These are phyloP conservation scores for Gymnopithys bicolor DNA, from an alignment of 2,797 vertebrate genomes.

Conservation along the genomic window DNA sequence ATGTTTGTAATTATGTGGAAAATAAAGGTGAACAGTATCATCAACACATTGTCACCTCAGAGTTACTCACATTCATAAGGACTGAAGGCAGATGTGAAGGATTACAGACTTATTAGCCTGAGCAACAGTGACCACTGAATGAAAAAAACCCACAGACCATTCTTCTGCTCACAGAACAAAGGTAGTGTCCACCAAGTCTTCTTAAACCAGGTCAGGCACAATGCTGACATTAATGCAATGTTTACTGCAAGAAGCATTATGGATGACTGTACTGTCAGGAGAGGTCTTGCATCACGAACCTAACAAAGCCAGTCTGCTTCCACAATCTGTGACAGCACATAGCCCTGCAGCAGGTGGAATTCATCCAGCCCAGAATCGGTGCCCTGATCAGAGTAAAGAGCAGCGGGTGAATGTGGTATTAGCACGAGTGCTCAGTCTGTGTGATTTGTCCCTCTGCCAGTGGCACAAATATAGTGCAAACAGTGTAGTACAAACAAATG, in stretches of 20 bases:
- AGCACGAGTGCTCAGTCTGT: not conserved
- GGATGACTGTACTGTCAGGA: not conserved
- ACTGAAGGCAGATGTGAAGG: not conserved
- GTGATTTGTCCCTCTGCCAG: not conserved
- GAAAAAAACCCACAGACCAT: not conserved
- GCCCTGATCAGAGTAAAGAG: not conserved
- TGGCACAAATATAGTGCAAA: not conserved
- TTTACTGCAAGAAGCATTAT: not conserved
- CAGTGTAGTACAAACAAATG: not conserved
- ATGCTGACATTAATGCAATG: not conserved
- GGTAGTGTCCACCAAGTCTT: not conserved
- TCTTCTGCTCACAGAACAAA: not conserved
- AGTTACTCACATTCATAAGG: not conserved
- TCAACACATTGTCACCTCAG: not conserved
- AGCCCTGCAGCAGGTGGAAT: not conserved
- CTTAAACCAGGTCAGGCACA: not conserved
- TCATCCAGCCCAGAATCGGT: not conserved
- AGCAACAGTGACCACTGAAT: not conserved
- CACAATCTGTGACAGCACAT: not conserved
- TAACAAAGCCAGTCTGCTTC: not conserved
- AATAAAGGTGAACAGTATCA: not conserved
- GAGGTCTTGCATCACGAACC: not conserved
- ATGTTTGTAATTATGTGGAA: not conserved
- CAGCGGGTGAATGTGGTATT: rapidly evolving
- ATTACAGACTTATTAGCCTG: not conserved